phyloP scores from a whole-genome alignment of 2,113 vertebrate genomes.

The Hippocampus comes region DNA sequence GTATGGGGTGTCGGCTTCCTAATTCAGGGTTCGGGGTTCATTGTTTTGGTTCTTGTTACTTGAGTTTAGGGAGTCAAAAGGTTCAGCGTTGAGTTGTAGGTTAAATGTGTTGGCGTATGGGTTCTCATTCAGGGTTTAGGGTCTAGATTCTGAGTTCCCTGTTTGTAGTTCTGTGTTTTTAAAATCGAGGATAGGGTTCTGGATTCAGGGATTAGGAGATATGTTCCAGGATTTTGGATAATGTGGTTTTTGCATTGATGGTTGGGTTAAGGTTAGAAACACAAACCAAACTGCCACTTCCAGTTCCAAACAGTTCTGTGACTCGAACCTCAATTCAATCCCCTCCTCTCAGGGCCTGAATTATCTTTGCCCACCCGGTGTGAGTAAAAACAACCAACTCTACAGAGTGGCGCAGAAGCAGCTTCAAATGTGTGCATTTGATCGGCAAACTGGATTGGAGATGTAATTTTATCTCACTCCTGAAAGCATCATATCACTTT shows the following conservation, averaged over 20 bases:
- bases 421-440: neutral
- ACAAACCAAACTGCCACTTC: neutral
- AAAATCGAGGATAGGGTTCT: too few species aligned
- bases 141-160: too few species aligned
- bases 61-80: neutral
- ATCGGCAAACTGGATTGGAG: slow-evolving; percentile 17
- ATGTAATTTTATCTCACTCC: slow-evolving; percentile 42
- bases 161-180: too few species aligned
- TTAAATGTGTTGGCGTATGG: too few species aligned
- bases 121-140: too few species aligned
- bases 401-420: neutral
- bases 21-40: too few species aligned
- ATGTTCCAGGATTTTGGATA: neutral
- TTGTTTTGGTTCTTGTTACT: neutral
- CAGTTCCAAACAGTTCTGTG: neutral
- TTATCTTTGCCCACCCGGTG: slow-evolving; percentile 7
- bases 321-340: slow-evolving; percentile 1
- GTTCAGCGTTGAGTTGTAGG: neutral
- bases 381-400: neutral
- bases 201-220: too few species aligned
- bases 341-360: slow-evolving; percentile 2
- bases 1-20: too few species aligned
- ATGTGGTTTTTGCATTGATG: too few species aligned
- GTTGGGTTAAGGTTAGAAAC: neutral
- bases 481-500: slow-evolving; percentile 28